These are phyloP conservation scores for Palythoa grandiflora DNA, from an alignment of 92 coral and sea anemone species.

Conservation along the genomic window DNA sequence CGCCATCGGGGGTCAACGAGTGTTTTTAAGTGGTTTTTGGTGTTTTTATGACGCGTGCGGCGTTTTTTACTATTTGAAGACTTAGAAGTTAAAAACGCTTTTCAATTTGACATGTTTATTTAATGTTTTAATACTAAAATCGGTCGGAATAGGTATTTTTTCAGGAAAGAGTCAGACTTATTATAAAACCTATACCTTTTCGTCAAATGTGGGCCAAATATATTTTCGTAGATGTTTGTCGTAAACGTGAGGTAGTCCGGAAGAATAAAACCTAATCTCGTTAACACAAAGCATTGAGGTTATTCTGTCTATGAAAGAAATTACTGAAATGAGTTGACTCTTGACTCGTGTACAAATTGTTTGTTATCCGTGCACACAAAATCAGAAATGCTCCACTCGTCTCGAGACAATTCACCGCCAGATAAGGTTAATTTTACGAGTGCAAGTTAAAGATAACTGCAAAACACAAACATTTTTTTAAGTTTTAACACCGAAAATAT, in stretches of 20 bases:
- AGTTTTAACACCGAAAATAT: neutral
- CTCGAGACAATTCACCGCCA: neutral
- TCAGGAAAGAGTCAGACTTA: neutral
- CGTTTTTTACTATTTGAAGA: neutral
- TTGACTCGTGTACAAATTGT: neutral
- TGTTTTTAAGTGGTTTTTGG: neutral
- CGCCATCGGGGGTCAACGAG: neutral
- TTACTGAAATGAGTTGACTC: neutral
- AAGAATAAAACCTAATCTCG: neutral
- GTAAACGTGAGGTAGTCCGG: neutral
- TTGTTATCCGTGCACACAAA: neutral
- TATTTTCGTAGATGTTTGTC: neutral
- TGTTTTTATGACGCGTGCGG: neutral
- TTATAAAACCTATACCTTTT: neutral
- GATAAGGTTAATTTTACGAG: neutral
- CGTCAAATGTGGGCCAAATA: neutral
- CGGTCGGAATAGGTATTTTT: neutral
- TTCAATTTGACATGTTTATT: neutral
- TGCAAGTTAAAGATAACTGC: neutral
- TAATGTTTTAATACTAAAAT: neutral
- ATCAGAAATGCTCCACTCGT: neutral
- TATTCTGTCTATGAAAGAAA: slow-evolving; percentile 1
- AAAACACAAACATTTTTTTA: neutral
- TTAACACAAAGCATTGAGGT: neutral
- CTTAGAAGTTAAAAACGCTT: neutral